Evolutionary conservation across 2,113 vertebrate genomes (phyloP).

Genomic region (Lepisosteus oculatus): DNA sequence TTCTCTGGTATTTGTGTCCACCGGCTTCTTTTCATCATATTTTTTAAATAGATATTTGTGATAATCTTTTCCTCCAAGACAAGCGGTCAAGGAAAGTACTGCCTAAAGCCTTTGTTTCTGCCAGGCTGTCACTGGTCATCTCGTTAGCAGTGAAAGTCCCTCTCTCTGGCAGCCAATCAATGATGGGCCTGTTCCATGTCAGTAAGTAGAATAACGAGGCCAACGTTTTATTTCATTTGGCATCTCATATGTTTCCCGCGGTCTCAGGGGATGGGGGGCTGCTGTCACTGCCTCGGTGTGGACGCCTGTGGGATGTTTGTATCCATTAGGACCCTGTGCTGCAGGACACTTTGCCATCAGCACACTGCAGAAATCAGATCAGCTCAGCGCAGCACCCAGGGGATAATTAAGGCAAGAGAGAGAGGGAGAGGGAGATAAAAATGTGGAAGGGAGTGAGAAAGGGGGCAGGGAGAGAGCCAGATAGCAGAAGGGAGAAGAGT

Average conservation of each 20-base stretch:
- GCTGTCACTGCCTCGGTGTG: not conserved
- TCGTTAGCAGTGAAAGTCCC: not conserved
- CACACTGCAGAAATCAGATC: not conserved
- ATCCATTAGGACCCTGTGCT: not conserved
- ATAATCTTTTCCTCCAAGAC: too few relatives aligned
- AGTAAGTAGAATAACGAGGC: constrained; percentile 3
- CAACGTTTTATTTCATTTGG: not conserved
- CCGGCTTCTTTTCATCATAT: too few relatives aligned
- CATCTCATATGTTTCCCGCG: not conserved
- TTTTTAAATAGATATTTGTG: too few relatives aligned
- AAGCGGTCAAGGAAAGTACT: too few relatives aligned
- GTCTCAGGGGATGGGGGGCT: not conserved
- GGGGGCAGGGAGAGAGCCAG: not conserved
- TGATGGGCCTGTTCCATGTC: not conserved
- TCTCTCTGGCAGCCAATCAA: not conserved
- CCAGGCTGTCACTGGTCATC: not conserved
- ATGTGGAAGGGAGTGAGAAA: not conserved
- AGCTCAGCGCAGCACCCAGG: not conserved
- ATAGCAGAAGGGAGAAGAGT: not conserved
- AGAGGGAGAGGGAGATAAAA: constrained; percentile 10
- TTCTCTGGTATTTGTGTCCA: not conserved
- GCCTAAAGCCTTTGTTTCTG: not conserved
- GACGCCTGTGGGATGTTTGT: constrained; percentile 1
- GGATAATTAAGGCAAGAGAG: constrained; percentile 6
- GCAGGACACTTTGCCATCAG: not conserved